These are phyloP conservation scores for Epiblema foenella DNA, from an alignment of 2,888 invertebrate species.

Conservation along the genomic window DNA sequence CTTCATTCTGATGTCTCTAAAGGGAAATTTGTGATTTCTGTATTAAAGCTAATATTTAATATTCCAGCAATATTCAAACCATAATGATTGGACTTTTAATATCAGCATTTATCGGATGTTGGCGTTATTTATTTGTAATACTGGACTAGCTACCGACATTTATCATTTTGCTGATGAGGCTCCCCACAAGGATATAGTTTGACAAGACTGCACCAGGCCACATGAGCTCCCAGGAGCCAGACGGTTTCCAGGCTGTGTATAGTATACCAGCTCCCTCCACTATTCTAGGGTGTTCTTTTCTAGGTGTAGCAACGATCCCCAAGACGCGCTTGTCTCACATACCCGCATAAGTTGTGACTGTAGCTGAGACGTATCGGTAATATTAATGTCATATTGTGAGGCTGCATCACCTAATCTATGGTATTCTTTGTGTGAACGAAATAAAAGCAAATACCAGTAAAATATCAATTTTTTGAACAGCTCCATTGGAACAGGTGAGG, in stretches of 20 bases:
- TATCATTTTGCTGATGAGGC: conserved; percentile 75
- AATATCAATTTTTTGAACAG: conserved; percentile 84
- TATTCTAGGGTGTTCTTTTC: conserved; percentile 85
- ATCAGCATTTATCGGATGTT: conserved; percentile 79
- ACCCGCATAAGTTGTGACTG: conserved; percentile 71
- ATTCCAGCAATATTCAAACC: conserved; percentile 83
- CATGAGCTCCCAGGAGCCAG: conserved; percentile 58
- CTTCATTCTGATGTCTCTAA: conserved; percentile 71
- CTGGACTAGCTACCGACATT: conserved; percentile 71
- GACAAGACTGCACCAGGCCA: conserved; percentile 59
- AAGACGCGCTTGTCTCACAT: conserved; percentile 69
- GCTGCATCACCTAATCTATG: conserved; percentile 79
- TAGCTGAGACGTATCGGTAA: conserved; percentile 78
- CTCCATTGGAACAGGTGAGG: conserved; percentile 83
- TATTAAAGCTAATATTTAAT: conserved; percentile 84
- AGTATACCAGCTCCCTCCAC: conserved; percentile 63
- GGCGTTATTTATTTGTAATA: conserved; percentile 79
- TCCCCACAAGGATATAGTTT: conserved; percentile 63
- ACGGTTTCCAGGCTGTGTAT: conserved; percentile 55
- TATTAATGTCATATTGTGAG: conserved; percentile 81
- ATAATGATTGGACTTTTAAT: conserved; percentile 80
- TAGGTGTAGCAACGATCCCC: conserved; percentile 76
- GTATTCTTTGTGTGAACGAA: conserved; percentile 81
- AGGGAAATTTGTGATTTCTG: conserved; percentile 69
- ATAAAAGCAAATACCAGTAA: conserved; percentile 74